Evolutionary conservation across 2,888 invertebrate genomes (phyloP), one percentile per base, ranked within the genome.

Genomic region (Pandemis cinnamomeana): DNA sequence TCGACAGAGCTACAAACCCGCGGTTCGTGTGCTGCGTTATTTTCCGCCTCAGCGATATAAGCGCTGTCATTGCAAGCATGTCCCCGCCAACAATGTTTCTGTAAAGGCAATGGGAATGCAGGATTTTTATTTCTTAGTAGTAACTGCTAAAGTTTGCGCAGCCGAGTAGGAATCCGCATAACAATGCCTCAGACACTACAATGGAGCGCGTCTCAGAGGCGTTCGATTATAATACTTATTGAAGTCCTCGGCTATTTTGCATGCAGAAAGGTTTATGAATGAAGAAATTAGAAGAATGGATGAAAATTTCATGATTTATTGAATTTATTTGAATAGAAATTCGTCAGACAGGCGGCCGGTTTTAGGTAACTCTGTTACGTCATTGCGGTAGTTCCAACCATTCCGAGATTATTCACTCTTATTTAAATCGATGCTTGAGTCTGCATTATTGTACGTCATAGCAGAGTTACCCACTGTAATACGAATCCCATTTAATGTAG

Each of bases 111-210:
- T 58, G 71, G 64, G 76, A 77, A 77, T 77, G 76, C 75, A 77
- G 78, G 77, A 80, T 78, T 79, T 78, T 78, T 78, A 78, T 78
- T 73, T 75, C 68, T 71, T 68, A 71, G 77, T 67, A 77, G 74
- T 71, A 73, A 77, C 71, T 76, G 74, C 75, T 71, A 79, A 84
- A 84, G 83, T 87, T 85, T 82, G 80, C 81, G 80, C 80, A 82
- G 81, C 79, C 77, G 77, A 77, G 78, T 76, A 78, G 66, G 80
- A 81, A 80, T 84, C 77, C 81, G 81, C 80, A 85, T 83, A 84
- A 85, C 84, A 87, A 87, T 85, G 83, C 79, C 76, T 67, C 78
- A 72, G 79, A 78, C 77, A 78, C 77, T 83, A 82, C 77, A 80
- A 76, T 71, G 55, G 74, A 27, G 55, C 66, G 61, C 72, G 73